Conservation (phyloP, 2,797 vertebrate species). For the Anas acuta region DNA sequence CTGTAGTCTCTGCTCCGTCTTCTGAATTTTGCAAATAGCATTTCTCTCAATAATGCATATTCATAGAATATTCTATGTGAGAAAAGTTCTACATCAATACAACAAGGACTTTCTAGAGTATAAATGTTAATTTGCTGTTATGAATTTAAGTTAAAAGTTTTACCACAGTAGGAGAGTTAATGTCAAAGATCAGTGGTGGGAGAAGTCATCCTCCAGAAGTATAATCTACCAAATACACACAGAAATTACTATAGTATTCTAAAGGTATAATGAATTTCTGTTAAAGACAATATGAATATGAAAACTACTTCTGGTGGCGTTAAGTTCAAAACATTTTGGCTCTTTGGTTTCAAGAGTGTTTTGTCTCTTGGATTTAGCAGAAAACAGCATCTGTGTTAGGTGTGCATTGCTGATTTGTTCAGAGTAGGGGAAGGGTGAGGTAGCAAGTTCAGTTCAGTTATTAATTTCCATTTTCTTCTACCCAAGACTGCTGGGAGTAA, state of each 20-base stretch:
- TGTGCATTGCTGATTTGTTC: neutral
- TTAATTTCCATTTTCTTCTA: neutral
- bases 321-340: neutral
- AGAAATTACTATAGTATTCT: neutral
- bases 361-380: neutral
- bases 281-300: neutral
- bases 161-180: neutral
- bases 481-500: neutral
- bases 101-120: neutral
- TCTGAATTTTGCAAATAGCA: conserved; percentile 5
- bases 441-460: neutral
- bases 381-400: neutral
- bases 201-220: neutral
- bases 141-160: neutral
- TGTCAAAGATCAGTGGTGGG: neutral
- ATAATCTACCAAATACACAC: neutral
- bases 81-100: neutral
- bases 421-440: neutral
- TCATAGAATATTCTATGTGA: neutral
- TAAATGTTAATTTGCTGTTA: neutral
- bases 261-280: neutral
- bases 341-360: neutral
- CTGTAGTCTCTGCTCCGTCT: neutral
- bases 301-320: neutral
- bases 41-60: neutral